Percentiles rank a stretch among this genome's conserved stretches.
Conservation (phyloP, 2,888 invertebrate genomes). For the Noctua fimbriata region DNA sequence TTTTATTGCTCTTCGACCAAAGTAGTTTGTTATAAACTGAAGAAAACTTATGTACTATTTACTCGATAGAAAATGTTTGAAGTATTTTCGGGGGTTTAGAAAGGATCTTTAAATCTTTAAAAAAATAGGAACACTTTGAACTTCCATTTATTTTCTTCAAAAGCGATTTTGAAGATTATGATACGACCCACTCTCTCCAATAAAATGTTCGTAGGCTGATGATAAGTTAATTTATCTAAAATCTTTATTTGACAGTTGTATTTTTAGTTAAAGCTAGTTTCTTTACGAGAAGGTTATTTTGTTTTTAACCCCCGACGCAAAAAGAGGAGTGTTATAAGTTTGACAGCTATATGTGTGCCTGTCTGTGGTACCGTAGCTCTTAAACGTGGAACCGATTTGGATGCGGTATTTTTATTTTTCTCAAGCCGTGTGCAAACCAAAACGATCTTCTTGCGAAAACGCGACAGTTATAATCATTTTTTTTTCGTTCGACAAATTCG, state of each 20-base stretch:
- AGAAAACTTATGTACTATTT: neutral
- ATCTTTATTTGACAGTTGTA: neutral
- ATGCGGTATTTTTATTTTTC: neutral
- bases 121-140: neutral
- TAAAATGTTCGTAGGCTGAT: neutral
- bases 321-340: too few species aligned
- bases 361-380: too few species aligned
- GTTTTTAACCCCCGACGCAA: too few species aligned
- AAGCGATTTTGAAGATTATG: neutral
- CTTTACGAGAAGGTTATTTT: neutral
- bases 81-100: conserved; percentile 1
- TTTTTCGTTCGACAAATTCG: neutral
- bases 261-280: neutral
- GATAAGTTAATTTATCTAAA: neutral
- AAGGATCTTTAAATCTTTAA: neutral
- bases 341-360: too few species aligned
- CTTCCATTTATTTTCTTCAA: neutral
- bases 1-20: conserved; percentile 39
- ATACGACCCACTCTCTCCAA: neutral
- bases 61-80: neutral
- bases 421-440: neutral
- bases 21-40: conserved; percentile 6
- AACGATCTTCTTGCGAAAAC: neutral
- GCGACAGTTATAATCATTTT: neutral
- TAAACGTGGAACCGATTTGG: too few species aligned